Percentiles rank a stretch among this genome's conserved stretches.
Evolutionary conservation across 2,797 vertebrate species (phyloP).

Genomic region (Lophura swinhoii): DNA sequence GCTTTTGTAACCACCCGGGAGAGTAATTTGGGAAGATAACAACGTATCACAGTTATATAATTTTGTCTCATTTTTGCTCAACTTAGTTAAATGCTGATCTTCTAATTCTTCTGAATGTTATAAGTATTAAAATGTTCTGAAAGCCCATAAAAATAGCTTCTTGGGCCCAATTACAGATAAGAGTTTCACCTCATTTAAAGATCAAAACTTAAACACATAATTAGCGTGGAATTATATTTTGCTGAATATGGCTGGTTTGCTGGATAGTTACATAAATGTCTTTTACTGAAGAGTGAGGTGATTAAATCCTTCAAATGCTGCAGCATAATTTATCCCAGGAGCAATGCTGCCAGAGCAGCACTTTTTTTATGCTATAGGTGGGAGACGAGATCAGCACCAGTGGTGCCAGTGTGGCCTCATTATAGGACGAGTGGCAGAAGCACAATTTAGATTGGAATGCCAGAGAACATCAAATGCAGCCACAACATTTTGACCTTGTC

Average conservation of each 20-base stretch:
- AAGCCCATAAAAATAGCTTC: not conserved
- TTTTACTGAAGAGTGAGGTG: not conserved
- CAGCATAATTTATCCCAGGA: not conserved
- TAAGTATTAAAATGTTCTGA: conserved; percentile 8
- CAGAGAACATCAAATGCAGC: not conserved
- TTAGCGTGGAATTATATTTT: conserved; percentile 8
- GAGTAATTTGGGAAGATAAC: not conserved
- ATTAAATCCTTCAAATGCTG: not conserved
- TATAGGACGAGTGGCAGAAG: not conserved
- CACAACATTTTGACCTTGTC: not conserved
- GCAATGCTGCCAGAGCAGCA: not conserved
- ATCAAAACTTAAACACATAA: conserved; percentile 9
- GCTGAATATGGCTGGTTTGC: not conserved
- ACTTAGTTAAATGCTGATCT: not conserved
- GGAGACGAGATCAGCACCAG: not conserved
- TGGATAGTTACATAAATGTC: not conserved
- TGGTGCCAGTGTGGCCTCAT: fast-evolving
- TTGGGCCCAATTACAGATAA: not conserved
- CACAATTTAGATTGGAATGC: not conserved
- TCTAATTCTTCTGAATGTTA: not conserved
- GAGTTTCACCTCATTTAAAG: not conserved
- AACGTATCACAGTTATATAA: not conserved
- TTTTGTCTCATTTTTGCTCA: not conserved
- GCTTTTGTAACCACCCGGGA: not conserved
- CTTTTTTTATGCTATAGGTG: not conserved